Evolutionary conservation across 2,888 invertebrate species (phyloP), one percentile per base, ranked within the genome.

Genomic region (Rhodophaea formosa): DNA sequence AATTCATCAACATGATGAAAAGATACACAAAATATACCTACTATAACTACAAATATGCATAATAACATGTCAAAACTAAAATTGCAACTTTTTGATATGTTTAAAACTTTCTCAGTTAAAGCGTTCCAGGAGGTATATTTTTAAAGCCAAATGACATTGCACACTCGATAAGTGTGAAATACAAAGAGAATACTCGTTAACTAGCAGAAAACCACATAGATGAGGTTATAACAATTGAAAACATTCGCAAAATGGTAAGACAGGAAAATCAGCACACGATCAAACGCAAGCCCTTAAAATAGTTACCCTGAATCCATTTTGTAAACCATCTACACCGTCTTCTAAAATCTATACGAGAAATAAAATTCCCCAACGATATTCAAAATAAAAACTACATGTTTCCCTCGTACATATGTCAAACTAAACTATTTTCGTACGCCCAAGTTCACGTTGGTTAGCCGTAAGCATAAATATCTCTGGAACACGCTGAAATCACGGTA

Each of bases 321-420:
- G 77, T 78, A 71, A 69, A 79, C 78, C 82, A 84, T 84, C 74
- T 82, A 80, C 62, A 66, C 62, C 58, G 62, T 59, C 77, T 78
- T 80, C 62, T 68, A 67, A 69, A 71, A 71, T 70, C 65, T 71
- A 75, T 76, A 76, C 64, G 80, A 77, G 62, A 75, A 79, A 79
- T 82, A 74, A 76, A 82, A 82, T 82, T 83, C 77, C 79, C 84
- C 67, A 79, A 73, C 78, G 80, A 79, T 81, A 84, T 86, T 82
- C 73, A 82, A 84, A 86, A 86, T 86, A 88, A 86, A 86, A 86
- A 83, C 91, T 89, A 90, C 89, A 91, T 90, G 85, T 82, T 90
- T 82, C 84, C 74, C 77, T 80, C 82, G 80, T 82, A 77, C 82
- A 83, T 88, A 86, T 90, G 90, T 90, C 90, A 89, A 89, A 90